Evolutionary conservation across 1,140 invertebrate species (phyloP), one percentile per base, ranked within the genome.

Genomic region (Bombus affinis): DNA sequence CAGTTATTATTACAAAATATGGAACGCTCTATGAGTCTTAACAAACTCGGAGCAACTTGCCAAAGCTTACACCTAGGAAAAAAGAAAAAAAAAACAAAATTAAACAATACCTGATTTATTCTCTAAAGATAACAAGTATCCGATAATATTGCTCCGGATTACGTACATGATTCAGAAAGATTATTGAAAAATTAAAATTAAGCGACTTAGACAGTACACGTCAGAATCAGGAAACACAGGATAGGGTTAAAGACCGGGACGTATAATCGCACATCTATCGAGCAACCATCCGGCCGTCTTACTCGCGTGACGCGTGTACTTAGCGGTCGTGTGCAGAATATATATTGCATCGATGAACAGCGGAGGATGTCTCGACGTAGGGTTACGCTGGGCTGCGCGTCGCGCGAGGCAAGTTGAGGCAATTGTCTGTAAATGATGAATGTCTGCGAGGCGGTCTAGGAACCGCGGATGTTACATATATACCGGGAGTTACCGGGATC

Each of bases 371-470:
- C 83, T 86, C 81, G 81, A 70, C 85, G 28, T 62, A 84, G 86
- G 81, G 85, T 87, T 86, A 75, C 76, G 66, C 81, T 66, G 82
- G 66, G 80, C 71, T 78, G 65, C 74, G 70, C 77, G 86, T 88
- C 89, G 86, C 73, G 89, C 86, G 86, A 92, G 91, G 86, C 88
- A 90, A 92, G 93, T 91, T 89, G 86, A 92, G 89, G 91, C 91
- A 93, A 93, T 93, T 93, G 92, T 93, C 92, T 93, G 93, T 93
- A 93, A 93, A 93, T 93, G 92, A 93, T 93, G 91, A 91, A 93
- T 93, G 92, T 91, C 88, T 89, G 80, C 86, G 83, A 88, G 86
- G 83, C 84, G 86, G 88, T 85, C 78, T 87, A 86, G 85, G 86
- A 91, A 81, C 78, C 80, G 86, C 76, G 79, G 85, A 84, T 85